Base-by-base conservation (phyloP, 1,140 invertebrate species). In the Colletes gigas region DNA sequence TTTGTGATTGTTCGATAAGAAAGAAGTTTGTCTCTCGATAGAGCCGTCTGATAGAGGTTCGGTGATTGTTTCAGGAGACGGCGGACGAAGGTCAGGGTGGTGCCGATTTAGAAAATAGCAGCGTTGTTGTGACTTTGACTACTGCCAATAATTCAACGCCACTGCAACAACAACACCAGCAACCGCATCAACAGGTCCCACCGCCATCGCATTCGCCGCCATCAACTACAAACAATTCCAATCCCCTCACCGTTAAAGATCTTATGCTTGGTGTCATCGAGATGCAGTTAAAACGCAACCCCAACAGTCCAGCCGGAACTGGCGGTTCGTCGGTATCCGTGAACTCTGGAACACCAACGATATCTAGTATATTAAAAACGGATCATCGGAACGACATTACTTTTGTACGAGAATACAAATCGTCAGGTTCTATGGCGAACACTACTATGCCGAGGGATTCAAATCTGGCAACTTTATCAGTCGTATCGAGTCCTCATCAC, bases 191-290 rank as follows among this genome's bases (percentile, higher is more conserved):
- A 86, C 91, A 92, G 87, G 77, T 92, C 88, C 81, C 93, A 83
- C 52, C 91, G 6, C 78, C 92, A 54, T 93, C 93, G 17, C 92
- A 94, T 72, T 94, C 94, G 68, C 94, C 94, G 12, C 92, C 92
- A 0, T 93, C 93, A 19, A 90, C 92, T 1, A 87, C 91, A 0
- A 92, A 91, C 59, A 94, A 92, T 70, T 89, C 92, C 3, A 94
- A 94, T 68, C 95, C 94, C 3, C 90, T 96, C 6, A 96, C 96
- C 5, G 96, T 97, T 7, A 95, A 96, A 79, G 96, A 97, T 91
- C 94, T 97, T 21, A 95, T 97, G 93, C 91, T 96, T 57, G 95
- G 96, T 82, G 95, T 97, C 57, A 97, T 97, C 69, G 96, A 97
- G 86, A 95, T 95, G 91, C 95, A 95, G 72, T 89, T 97, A 3